A percentile compares a stretch with the other conserved stretches of the same genome.
phyloP scores from a whole-genome alignment of 1,140 invertebrate species.

The Cydia pomonella region DNA sequence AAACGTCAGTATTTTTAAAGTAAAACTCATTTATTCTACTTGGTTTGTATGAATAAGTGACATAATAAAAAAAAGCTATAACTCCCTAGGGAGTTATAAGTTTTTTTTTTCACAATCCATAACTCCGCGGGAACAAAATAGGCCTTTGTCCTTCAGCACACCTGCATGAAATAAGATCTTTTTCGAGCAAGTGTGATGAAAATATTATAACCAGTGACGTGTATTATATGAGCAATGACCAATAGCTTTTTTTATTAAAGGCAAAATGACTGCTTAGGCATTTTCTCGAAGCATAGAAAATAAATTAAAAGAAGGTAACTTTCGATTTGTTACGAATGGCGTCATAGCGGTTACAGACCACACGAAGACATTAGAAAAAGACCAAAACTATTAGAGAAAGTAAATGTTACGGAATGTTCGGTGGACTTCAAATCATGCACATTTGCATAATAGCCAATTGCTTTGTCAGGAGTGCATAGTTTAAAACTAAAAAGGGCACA shows the following conservation, averaged over 20 bases:
- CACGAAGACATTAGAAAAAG: slow-evolving; percentile 27
- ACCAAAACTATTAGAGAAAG: slow-evolving; percentile 24
- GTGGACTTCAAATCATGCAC: background rate
- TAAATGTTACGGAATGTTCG: slow-evolving; percentile 30
- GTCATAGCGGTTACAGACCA: slow-evolving; percentile 28
- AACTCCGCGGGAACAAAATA: too few relatives aligned
- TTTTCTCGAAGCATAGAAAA: slow-evolving; percentile 16
- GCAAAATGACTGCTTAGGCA: background rate
- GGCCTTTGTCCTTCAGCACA: too few relatives aligned
- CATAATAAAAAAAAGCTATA: too few relatives aligned
- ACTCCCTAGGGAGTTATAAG: too few relatives aligned
- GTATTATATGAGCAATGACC: slow-evolving; percentile 9
- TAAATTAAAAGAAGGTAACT: slow-evolving; percentile 31
- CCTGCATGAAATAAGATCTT: too few relatives aligned
- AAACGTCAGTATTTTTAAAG: too few relatives aligned
- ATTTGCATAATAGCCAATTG: slow-evolving; percentile 26
- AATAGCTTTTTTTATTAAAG: background rate
- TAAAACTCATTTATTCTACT: too few relatives aligned
- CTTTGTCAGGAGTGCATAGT: background rate
- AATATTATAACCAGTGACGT: background rate
- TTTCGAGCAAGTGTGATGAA: too few relatives aligned
- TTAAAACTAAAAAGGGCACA: too few relatives aligned
- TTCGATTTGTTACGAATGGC: slow-evolving; percentile 25
- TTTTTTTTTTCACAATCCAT: too few relatives aligned
- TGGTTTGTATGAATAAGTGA: too few relatives aligned